Evolutionary conservation across 2,797 vertebrate genomes (phyloP), one percentile per base, ranked within the genome.

Genomic region (Halcyon badia): DNA sequence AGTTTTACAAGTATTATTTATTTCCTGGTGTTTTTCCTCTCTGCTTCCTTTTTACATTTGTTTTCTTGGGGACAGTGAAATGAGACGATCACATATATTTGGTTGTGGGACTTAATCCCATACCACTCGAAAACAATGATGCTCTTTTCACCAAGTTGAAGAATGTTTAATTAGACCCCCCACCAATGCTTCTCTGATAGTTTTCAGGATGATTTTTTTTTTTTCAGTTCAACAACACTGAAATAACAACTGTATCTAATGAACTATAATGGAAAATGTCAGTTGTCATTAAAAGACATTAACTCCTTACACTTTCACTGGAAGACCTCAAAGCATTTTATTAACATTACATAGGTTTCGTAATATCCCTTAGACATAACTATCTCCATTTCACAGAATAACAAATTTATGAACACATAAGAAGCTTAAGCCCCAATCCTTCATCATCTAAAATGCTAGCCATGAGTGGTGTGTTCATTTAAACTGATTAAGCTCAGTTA

Each of bases 401-500:
- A 77, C 76, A 94, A 91, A 71, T 60, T 49, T 92, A 62, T 65
- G 54, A 88, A 92, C 26, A 93, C 73, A 92, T 94, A 94, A 94
- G 79, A 88, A 85, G 89, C 87, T 95, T 95, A 95, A 87, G 25
- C 31, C 20, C 49, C 39, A 86, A 42, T 62, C 20, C 62, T 70
- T 73, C 48, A 80, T 84, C 69, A 65, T 65, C 68, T 71, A 80
- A 92, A 94, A 92, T 65, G 37, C n/a, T 76, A 83, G 37, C 44
- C 14, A 46, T 39, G 39, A 89, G 66, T 61, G 42, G 20, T 83
- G 57, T 44, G 89, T 86, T 78, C 56, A 77, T 94, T 86, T 86
- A 83, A 97, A 94, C 52, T 54, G 91, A 92, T 92, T 87, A 92
- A 89, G 25, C 71, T 86, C 42, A 61, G 82, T 89, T 92, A 91